Conservation (phyloP, 2,113 vertebrate species). For the Xenopus borealis region DNA sequence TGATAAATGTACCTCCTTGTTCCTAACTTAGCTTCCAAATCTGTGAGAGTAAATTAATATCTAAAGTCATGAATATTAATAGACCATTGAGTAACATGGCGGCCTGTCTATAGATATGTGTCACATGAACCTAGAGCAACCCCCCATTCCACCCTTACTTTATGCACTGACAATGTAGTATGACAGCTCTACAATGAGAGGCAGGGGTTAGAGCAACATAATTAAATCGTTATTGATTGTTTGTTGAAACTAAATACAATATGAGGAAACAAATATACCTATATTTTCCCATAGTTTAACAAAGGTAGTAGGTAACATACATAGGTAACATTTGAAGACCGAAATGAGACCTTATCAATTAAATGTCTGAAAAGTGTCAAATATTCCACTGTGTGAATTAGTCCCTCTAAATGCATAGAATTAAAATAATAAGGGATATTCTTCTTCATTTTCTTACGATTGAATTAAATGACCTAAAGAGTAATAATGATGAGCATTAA, state of each 20-base stretch:
- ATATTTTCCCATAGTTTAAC: background rate
- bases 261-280: constrained; percentile 2
- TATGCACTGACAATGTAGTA: constrained; percentile 9
- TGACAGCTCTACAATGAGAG: constrained; percentile 30
- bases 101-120: constrained; percentile 30
- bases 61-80: constrained; percentile 37
- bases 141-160: background rate
- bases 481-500: too few relatives aligned
- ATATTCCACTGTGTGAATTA: too few relatives aligned
- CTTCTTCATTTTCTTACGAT: too few relatives aligned
- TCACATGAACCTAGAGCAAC: background rate
- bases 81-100: constrained; percentile 33
- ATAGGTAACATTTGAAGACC: too few relatives aligned
- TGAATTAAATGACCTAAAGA: too few relatives aligned
- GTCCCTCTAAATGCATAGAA: too few relatives aligned
- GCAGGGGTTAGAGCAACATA: constrained; percentile 40
- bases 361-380: too few relatives aligned
- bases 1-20: too few relatives aligned
- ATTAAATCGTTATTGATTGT: constrained; percentile 45
- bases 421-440: too few relatives aligned
- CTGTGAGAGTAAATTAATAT: background rate
- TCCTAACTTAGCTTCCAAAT: background rate
- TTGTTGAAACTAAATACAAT: constrained; percentile 17
- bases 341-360: too few relatives aligned
- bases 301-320: too few relatives aligned